Evolutionary conservation across 2,888 invertebrate species (phyloP), one percentile per base, ranked within the genome.

Genomic region (Smittia sp.): DNA sequence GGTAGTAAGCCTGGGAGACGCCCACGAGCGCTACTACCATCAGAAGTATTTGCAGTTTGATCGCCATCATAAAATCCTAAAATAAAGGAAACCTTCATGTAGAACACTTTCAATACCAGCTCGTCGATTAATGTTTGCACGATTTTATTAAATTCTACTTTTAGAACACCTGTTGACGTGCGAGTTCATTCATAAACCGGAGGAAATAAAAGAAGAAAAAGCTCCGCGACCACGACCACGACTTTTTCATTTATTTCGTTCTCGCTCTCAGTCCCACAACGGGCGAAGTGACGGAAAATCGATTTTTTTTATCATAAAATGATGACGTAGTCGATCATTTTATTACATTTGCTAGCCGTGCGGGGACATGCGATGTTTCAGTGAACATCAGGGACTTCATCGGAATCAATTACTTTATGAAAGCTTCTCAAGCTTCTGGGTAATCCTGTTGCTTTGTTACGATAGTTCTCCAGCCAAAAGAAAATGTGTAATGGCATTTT

Each of bases 101-200:
- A 6, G 15, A 54, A 11, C 11, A 54, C 9, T n/a, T 54, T 15
- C 24, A 9, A 63, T 7, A 63, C 20, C 22, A 18, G 22, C 63
- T 20, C 6, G 9, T 66, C 32, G n/a, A n/a, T n/a, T 2, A 66
- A 66, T 18, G 32, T 2, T 46, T n/a, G 2, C 46, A 11, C 46
- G n/a, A n/a, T 65, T 65, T 27, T 15, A 22, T 3, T n/a, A 46
- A 46, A 46, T 46, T 46, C 46, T 15, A n/a, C 58, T 58, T 22
- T 25, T n/a, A 3, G 15, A 72, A 39, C 72, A 72, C 72, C 72
- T 72, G 72, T 72, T 72, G 72, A 66, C 39, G 66, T 66, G 3
- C 32, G 4, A 27, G 15, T 58, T 58, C 58, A 58, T 58, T 58
- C 58, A 58, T 20, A 27, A 63, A 13, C 27, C 25, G 7, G n/a